Evolutionary conservation across 2,113 vertebrate genomes (phyloP).

Genomic region (Rhadina sibilatrix): DNA sequence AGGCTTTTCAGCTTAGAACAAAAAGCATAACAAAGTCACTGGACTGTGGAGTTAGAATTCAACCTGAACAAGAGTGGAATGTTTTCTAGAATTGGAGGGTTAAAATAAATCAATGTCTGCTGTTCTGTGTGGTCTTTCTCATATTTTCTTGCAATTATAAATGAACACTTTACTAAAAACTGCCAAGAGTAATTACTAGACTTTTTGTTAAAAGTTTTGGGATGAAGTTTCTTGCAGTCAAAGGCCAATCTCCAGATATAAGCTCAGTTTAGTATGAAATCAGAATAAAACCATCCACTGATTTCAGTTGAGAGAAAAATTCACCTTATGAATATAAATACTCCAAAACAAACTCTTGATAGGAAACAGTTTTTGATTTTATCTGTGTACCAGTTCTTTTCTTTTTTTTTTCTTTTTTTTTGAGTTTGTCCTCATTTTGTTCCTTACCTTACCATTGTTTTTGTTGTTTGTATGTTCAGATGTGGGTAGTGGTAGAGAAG

Average conservation of each 20-base stretch:
- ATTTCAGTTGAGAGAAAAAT: neutral
- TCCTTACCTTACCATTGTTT: conserved; percentile 54
- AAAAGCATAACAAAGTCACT: neutral
- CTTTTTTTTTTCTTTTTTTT: neutral
- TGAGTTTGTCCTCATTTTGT: conserved; percentile 65
- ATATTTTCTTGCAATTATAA: neutral
- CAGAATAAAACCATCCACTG: neutral
- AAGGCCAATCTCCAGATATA: neutral
- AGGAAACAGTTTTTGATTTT: conserved; percentile 70
- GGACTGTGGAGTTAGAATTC: neutral
- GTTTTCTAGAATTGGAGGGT: neutral
- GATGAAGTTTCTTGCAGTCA: neutral
- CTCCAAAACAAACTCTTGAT: conserved; percentile 65
- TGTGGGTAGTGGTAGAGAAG: conserved; percentile 71
- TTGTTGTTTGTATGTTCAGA: conserved; percentile 71
- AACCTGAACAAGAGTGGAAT: neutral
- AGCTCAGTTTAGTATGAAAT: neutral
- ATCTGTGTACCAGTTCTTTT: conserved; percentile 51
- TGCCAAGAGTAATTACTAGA: neutral
- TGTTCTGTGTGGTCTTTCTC: neutral
- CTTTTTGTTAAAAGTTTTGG: neutral
- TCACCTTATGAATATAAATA: neutral
- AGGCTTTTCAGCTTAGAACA: neutral
- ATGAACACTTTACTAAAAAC: neutral
- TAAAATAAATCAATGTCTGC: neutral